These are phyloP conservation scores for Xerus rutilus DNA, from an alignment of 2,797 vertebrate genomes.

Conservation along the genomic window DNA sequence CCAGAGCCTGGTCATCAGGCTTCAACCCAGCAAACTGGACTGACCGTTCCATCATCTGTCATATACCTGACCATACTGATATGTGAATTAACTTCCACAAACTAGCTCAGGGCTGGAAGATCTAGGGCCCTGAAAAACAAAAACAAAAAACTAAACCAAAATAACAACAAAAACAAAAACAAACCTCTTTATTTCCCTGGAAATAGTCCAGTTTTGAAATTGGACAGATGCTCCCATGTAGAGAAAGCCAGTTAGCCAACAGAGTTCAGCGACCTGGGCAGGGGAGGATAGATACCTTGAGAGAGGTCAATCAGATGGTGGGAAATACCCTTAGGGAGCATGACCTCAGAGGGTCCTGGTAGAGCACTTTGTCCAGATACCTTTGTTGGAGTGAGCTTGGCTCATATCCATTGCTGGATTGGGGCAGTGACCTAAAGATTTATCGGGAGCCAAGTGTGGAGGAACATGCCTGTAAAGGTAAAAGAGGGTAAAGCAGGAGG, in stretches of 20 bases:
- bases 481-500: too few species aligned
- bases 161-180: neutral
- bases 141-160: too few species aligned
- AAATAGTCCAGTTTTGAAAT: neutral
- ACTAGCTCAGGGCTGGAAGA: neutral
- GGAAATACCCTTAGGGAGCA: neutral
- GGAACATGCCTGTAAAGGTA: too few species aligned
- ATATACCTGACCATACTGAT: neutral
- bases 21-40: neutral
- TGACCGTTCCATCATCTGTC: neutral
- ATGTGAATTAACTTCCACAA: neutral
- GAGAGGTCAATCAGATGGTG: accelerated
- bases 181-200: neutral
- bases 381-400: neutral
- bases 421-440: too few species aligned
- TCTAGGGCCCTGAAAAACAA: neutral
- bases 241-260: accelerated
- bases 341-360: neutral
- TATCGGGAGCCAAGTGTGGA: neutral
- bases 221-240: neutral
- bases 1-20: accelerated
- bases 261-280: accelerated
- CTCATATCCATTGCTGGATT: accelerated
- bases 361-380: neutral
- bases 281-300: neutral